phyloP scores from a whole-genome alignment of 2,797 vertebrate genomes.

The Taeniopygia guttata region DNA sequence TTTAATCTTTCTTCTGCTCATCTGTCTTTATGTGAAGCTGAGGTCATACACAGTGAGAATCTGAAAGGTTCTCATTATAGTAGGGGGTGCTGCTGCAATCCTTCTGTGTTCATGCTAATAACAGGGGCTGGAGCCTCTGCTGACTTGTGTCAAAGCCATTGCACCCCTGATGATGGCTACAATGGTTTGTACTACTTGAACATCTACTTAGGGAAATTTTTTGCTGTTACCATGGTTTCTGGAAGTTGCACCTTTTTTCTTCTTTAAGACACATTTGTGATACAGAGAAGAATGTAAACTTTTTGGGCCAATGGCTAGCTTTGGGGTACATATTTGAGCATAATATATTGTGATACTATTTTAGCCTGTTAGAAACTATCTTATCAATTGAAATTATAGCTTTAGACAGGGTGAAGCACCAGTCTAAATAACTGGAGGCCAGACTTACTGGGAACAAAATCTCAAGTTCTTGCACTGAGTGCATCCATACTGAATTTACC shows the following conservation, averaged over 20 bases:
- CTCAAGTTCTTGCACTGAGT: not conserved
- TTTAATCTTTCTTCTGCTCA: not conserved
- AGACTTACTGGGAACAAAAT: not conserved
- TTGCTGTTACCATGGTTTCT: not conserved
- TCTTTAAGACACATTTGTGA: not conserved
- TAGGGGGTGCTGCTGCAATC: not conserved
- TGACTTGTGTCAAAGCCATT: not conserved
- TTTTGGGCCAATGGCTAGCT: not conserved
- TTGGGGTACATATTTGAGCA: not conserved
- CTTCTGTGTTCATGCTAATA: not conserved
- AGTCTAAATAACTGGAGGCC: not conserved
- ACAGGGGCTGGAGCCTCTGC: not conserved
- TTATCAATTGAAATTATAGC: not conserved
- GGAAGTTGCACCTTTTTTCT: not conserved
- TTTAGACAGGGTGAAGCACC: not conserved
- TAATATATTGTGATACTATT: not conserved
- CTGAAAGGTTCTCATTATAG: not conserved
- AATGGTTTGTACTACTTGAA: not conserved
- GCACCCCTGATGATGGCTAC: not conserved
- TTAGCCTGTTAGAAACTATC: not conserved
- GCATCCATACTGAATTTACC: not conserved
- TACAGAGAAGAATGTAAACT: not conserved
- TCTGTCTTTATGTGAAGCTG: not conserved
- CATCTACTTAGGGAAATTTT: not conserved
- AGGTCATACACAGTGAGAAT: not conserved